Base-by-base conservation (phyloP, 2,113 vertebrate species). In the Sturnus vulgaris region DNA sequence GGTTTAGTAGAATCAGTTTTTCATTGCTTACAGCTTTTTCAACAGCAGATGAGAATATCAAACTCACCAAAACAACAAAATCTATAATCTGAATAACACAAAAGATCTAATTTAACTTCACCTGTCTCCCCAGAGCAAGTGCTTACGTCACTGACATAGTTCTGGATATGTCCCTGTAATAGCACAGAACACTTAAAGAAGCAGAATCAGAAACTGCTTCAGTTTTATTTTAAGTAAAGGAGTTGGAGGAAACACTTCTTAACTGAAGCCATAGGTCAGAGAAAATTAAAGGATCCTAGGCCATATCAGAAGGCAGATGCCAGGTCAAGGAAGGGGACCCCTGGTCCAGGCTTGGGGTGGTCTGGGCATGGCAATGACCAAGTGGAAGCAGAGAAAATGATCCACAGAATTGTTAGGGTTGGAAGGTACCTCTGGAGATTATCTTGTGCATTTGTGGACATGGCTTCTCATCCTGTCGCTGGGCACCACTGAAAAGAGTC, bases 21-120 rank as follows among this genome's bases (percentile, higher is more conserved):
- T 90, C 90, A 96, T 80, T 90, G 46, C 63, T 90, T 79, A 75
- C 57, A 44, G 39, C 14, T 69, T 92, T 92, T 92, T 88, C 63
- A 85, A 70, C 37, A 77, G 79, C 28, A 86, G 39, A 33, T 37
- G 55, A 88, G 25, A 85, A 50, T 69, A 88, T 82, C 65, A 85
- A 95, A 46, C 13, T 49, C 65, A 92, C 61, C 63, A 82, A 93
- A 93, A 61, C 28, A 85, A 92, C 31, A 80, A 92, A 92, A 77
- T 82, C 50, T 72, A 15, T 69, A 80, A 76, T 10, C 7, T 53
- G n/a, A 86, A 59, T 40, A 65, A 37, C 61, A 90, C 20, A 65
- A 93, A 94, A 69, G 22, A 61, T 46, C 31, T 76, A 40, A 91
- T 88, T 80, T 82, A 86, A 46, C 46, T 94, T 81, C 28, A 72